A percentile compares a stretch with the other conserved stretches of the same genome.
Evolutionary conservation across 1,140 invertebrate species (phyloP).

Genomic region (Diachasma alloeum): DNA sequence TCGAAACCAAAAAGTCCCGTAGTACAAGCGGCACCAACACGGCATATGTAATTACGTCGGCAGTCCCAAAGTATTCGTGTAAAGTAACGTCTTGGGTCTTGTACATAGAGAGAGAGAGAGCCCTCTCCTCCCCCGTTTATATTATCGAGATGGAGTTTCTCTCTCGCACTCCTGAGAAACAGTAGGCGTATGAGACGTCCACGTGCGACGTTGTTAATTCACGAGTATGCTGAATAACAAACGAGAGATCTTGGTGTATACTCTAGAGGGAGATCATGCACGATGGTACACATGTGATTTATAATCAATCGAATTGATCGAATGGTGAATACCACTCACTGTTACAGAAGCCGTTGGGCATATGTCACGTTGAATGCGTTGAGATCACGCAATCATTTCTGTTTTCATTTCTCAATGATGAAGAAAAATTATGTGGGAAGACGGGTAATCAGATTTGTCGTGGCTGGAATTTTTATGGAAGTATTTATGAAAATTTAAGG

Average conservation of each 20-base stretch:
- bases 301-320: conserved; percentile 12
- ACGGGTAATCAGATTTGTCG: not conserved
- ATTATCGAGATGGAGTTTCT: not conserved
- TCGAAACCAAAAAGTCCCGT: conserved; percentile 31
- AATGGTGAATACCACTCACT: not conserved
- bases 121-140: not conserved
- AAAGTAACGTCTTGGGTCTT: conserved; percentile 19
- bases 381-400: not conserved
- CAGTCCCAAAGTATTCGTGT: conserved; percentile 34
- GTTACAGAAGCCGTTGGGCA: not conserved
- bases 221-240: conserved; percentile 24
- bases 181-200: conserved; percentile 13
- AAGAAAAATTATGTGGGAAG: not conserved
- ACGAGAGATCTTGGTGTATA: not conserved
- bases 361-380: not conserved
- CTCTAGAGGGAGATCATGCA: not conserved
- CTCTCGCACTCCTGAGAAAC: conserved; percentile 11
- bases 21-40: conserved; percentile 26
- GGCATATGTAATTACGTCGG: conserved; percentile 42
- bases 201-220: conserved; percentile 26
- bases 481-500: not conserved
- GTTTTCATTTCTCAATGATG: not conserved
- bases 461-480: not conserved
- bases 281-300: not conserved
- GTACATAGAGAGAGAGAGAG: not conserved